Conservation (phyloP, 2,113 vertebrate species). For the Ovis canadensis region DNA sequence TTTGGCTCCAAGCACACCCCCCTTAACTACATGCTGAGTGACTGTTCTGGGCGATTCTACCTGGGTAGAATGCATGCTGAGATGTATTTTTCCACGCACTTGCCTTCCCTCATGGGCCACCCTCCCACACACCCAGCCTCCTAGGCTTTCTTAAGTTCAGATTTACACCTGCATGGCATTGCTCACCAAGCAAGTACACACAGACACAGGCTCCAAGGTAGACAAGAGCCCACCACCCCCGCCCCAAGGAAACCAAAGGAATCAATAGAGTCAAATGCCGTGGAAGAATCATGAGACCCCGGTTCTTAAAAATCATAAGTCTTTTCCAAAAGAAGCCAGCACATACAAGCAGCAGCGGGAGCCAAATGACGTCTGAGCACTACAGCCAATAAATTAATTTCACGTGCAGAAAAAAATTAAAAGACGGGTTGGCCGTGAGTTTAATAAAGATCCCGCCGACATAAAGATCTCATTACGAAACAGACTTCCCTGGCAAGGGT, state of each 20-base stretch:
- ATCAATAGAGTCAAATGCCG: background rate
- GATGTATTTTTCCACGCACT: background rate
- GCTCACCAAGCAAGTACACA: background rate
- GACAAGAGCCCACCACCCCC: fast-evolving
- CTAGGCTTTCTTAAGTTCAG: background rate
- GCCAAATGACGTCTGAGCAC: conserved; percentile 40
- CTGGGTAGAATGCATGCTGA: fast-evolving
- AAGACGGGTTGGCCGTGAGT: background rate
- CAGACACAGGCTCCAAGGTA: background rate
- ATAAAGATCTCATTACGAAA: conserved; percentile 49
- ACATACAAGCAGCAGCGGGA: background rate
- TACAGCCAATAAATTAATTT: conserved; percentile 63
- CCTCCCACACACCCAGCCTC: background rate
- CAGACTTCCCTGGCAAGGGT: conserved; percentile 45
- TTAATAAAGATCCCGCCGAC: conserved; percentile 1
- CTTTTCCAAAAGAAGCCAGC: conserved; percentile 30
- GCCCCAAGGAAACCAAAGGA: background rate
- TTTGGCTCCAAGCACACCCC: fast-evolving
- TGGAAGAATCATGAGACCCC: conserved; percentile 21
- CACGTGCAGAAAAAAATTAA: conserved; percentile 38
- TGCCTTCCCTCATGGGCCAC: background rate
- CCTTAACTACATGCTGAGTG: background rate
- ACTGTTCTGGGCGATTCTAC: too few species aligned
- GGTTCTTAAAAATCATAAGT: conserved; percentile 27
- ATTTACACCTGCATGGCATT: background rate